Evolutionary conservation across 2,113 vertebrate genomes (phyloP).

Genomic region (Galbula dea): DNA sequence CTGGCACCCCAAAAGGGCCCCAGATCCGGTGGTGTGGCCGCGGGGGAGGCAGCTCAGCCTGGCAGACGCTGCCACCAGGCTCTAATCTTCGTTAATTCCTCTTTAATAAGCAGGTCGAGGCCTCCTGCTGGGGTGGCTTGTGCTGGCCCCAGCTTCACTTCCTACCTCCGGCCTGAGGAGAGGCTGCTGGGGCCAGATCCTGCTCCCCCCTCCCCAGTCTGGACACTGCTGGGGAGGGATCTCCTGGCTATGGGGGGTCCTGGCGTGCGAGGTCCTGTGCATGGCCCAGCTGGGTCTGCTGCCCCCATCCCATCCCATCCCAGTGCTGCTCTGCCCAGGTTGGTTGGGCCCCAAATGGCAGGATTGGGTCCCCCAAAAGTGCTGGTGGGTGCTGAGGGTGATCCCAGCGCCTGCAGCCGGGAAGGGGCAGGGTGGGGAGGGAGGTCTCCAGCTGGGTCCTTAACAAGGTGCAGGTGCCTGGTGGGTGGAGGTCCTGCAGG

Average conservation of each 20-base stretch:
- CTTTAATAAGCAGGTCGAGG: conserved; percentile 4
- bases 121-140: not conserved
- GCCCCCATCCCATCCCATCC: not conserved
- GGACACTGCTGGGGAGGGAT: accelerated
- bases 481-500: not conserved
- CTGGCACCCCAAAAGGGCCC: not conserved
- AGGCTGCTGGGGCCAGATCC: not conserved
- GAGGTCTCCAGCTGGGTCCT: not conserved
- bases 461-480: accelerated
- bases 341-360: not conserved
- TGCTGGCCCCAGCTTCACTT: not conserved
- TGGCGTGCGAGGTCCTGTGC: accelerated
- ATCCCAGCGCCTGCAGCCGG: not conserved
- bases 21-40: accelerated
- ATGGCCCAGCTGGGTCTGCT: not conserved
- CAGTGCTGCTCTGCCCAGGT: not conserved
- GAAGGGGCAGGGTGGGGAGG: not conserved
- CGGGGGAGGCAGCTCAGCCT: not conserved
- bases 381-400: not conserved
- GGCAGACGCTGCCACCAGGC: not conserved
- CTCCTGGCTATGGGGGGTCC: accelerated
- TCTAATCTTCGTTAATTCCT: conserved; percentile 26
- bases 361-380: not conserved
- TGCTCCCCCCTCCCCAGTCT: not conserved
- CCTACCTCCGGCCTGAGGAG: not conserved